phyloP scores from a whole-genome alignment of 2,113 vertebrate species.

The Bufo bufo region DNA sequence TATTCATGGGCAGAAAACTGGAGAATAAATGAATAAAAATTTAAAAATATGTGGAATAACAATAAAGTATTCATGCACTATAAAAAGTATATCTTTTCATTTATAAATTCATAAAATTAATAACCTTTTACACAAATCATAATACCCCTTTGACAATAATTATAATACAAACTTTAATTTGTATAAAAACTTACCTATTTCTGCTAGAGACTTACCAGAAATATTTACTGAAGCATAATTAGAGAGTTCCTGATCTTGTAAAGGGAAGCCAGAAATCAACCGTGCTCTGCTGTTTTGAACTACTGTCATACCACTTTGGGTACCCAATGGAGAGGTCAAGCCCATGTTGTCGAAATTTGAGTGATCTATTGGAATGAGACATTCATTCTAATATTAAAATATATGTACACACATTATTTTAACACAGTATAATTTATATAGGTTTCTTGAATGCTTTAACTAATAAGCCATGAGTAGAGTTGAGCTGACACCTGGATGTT shows the following conservation, averaged over 20 bases:
- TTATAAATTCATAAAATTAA: too few relatives aligned
- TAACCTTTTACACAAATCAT: too few relatives aligned
- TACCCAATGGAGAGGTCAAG: slow-evolving; percentile 42
- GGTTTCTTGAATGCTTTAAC: too few relatives aligned
- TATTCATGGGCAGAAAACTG: too few relatives aligned
- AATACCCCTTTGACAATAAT: too few relatives aligned
- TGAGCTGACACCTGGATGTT: too few relatives aligned
- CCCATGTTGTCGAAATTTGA: slow-evolving; percentile 66
- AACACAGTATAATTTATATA: neutral
- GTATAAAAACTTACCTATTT: neutral
- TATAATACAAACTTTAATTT: too few relatives aligned
- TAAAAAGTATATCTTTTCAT: too few relatives aligned
- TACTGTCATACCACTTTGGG: slow-evolving; percentile 62
- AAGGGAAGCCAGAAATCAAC: slow-evolving; percentile 56
- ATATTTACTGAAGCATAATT: slow-evolving; percentile 70
- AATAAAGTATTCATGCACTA: too few relatives aligned
- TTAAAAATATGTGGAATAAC: too few relatives aligned
- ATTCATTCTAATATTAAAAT: neutral
- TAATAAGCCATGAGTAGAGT: too few relatives aligned
- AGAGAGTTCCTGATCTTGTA: slow-evolving; percentile 63
- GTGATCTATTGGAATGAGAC: slow-evolving; percentile 65
- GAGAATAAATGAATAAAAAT: too few relatives aligned
- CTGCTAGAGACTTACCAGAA: slow-evolving; percentile 69
- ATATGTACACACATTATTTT: neutral
- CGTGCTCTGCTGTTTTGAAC: slow-evolving; percentile 64